Conservation (phyloP, 2,113 vertebrate genomes). For the Pimephales promelas region DNA sequence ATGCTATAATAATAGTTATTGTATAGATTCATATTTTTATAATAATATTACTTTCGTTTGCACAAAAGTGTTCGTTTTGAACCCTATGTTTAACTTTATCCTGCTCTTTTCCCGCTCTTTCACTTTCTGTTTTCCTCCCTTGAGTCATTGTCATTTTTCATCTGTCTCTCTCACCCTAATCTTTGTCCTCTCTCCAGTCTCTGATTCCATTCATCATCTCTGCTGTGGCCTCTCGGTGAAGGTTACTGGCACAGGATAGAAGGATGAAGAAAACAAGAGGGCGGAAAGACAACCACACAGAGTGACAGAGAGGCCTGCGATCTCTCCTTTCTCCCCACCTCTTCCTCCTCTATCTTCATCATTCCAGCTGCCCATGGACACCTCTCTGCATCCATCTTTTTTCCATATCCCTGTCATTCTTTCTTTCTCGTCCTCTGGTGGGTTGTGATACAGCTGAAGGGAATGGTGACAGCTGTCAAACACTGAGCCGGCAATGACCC, state of each 20-base stretch:
- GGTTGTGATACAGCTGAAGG: slow-evolving; percentile 36
- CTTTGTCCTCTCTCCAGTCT: slow-evolving; percentile 73
- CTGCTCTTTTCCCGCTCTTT: slow-evolving; percentile 2
- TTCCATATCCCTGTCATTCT: slow-evolving; percentile 31
- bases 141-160: slow-evolving; percentile 77
- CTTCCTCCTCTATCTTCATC: slow-evolving; percentile 41
- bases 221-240: slow-evolving; percentile 71
- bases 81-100: background rate
- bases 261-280: slow-evolving; percentile 61
- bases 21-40: too few relatives aligned
- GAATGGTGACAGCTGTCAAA: slow-evolving; percentile 66
- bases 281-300: slow-evolving; percentile 68
- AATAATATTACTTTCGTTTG: background rate
- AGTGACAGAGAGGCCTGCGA: slow-evolving; percentile 56
- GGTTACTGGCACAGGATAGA: slow-evolving; percentile 69
- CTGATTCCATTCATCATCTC: slow-evolving; percentile 78
- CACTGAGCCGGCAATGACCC: slow-evolving; percentile 39
- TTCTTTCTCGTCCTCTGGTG: slow-evolving; percentile 9
- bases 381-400: slow-evolving; percentile 33
- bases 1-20: too few relatives aligned
- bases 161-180: slow-evolving; percentile 74
- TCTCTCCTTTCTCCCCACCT: slow-evolving; percentile 44
- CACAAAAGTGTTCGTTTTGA: background rate
- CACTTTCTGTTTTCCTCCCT: slow-evolving; percentile 28
- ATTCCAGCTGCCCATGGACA: slow-evolving; percentile 41